Conservation (phyloP, 1,140 invertebrate genomes). For the Neodiprion virginianus region DNA sequence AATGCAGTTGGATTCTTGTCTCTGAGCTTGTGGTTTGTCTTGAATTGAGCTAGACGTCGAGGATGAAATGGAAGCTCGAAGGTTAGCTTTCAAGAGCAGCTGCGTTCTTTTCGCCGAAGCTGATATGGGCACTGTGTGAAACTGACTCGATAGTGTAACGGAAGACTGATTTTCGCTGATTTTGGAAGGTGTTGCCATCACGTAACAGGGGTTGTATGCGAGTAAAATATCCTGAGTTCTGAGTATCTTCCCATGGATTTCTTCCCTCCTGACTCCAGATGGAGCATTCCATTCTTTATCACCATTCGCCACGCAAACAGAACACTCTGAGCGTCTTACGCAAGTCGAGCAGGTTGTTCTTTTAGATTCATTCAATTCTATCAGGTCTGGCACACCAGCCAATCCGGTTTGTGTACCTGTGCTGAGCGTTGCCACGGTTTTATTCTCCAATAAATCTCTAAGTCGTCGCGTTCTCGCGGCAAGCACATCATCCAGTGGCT, state of each 20-base stretch:
- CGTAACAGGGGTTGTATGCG: conserved; percentile 36
- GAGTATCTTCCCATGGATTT: conserved; percentile 16
- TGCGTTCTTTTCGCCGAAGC: neutral
- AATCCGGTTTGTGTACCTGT: conserved; percentile 34
- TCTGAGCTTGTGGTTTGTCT: too few species aligned
- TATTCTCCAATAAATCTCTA: conserved; percentile 27
- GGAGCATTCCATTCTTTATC: too few species aligned
- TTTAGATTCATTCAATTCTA: conserved; percentile 24
- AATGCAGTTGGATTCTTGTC: too few species aligned
- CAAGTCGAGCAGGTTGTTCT: conserved; percentile 30
- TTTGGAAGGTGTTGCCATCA: conserved; percentile 1
- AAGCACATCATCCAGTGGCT: conserved; percentile 26
- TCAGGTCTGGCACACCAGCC: conserved; percentile 30
- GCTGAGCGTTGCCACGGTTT: conserved; percentile 24
- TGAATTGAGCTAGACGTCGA: neutral
- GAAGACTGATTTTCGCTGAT: neutral
- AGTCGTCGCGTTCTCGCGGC: conserved; percentile 28
- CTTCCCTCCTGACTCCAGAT: neutral
- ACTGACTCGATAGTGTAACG: neutral
- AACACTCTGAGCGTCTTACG: conserved; percentile 25
- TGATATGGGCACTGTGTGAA: too few species aligned
- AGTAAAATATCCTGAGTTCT: conserved; percentile 38
- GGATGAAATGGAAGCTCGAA: neutral
- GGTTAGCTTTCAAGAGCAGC: neutral
- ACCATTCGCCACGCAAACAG: conserved; percentile 11